phyloP scores from a whole-genome alignment of 2,797 vertebrate species.

The Bradypodion ventrale region DNA sequence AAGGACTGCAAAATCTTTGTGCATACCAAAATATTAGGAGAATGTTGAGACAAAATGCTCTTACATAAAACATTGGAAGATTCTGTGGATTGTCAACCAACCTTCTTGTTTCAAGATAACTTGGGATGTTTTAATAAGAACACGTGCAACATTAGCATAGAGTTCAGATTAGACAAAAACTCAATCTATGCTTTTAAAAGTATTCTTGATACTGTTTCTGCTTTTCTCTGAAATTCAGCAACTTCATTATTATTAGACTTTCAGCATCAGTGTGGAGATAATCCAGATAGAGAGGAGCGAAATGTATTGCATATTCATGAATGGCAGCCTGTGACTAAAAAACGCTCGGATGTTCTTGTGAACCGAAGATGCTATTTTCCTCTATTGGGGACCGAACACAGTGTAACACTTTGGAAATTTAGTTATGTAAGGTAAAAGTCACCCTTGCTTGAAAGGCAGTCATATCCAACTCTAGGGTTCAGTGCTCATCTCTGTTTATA shows the following conservation, averaged over 20 bases:
- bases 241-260: neutral
- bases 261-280: neutral
- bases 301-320: neutral
- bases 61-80: neutral
- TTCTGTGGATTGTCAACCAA: neutral
- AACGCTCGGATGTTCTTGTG: neutral
- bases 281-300: neutral
- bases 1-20: neutral
- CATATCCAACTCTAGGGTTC: too few species aligned
- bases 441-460: too few species aligned
- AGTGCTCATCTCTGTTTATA: too few species aligned
- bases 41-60: neutral
- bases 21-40: neutral
- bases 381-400: neutral
- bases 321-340: neutral
- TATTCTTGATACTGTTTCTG: neutral
- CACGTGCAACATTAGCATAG: neutral
- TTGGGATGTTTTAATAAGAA: neutral
- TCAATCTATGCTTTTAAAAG: neutral
- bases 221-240: neutral
- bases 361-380: neutral
- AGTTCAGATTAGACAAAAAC: neutral
- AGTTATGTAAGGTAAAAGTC: too few species aligned
- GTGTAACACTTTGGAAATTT: neutral
- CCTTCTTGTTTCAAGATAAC: neutral